A percentile compares a stretch with the other conserved stretches of the same genome.
These are phyloP conservation scores for Carcinoscorpius rotundicauda DNA, from an alignment of 1,140 invertebrate species.

Conservation along the genomic window DNA sequence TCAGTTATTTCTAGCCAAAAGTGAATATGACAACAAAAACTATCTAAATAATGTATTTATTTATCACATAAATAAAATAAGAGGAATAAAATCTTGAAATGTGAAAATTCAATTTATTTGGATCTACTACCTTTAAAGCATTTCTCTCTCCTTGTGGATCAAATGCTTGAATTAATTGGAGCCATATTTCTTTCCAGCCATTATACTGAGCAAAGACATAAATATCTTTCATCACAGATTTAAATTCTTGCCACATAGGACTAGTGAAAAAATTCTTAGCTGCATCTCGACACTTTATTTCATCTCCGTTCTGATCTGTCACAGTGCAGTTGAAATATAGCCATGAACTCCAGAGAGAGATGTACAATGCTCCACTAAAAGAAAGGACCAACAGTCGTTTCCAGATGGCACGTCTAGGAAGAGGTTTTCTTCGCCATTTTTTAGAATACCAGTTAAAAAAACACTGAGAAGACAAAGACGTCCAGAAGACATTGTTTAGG, in stretches of 20 bases:
- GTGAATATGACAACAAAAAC: too few species aligned
- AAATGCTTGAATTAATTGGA: constrained; percentile 62
- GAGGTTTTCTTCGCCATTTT: constrained; percentile 54
- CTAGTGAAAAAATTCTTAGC: constrained; percentile 80
- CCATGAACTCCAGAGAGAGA: constrained; percentile 57
- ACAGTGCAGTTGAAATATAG: constrained; percentile 83
- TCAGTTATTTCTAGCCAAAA: too few species aligned
- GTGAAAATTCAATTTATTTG: too few species aligned
- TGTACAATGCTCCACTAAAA: constrained; percentile 51
- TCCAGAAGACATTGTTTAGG: constrained; percentile 37
- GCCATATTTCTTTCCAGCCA: constrained; percentile 68
- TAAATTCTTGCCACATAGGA: constrained; percentile 59
- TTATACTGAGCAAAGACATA: constrained; percentile 59
- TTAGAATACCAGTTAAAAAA: constrained; percentile 44
- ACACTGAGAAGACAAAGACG: constrained; percentile 14
- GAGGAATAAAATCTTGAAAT: too few species aligned
- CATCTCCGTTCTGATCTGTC: constrained; percentile 71
- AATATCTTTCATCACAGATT: constrained; percentile 56
- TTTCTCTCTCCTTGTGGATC: constrained; percentile 83
- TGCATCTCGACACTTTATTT: constrained; percentile 65
- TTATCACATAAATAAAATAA: too few species aligned
- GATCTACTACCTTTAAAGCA: constrained; percentile 56
- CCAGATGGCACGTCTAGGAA: constrained; percentile 36
- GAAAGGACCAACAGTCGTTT: constrained; percentile 38
- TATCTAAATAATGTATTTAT: too few species aligned